phyloP scores from a whole-genome alignment of 1,140 invertebrate species.

The Spodoptera frugiperda region DNA sequence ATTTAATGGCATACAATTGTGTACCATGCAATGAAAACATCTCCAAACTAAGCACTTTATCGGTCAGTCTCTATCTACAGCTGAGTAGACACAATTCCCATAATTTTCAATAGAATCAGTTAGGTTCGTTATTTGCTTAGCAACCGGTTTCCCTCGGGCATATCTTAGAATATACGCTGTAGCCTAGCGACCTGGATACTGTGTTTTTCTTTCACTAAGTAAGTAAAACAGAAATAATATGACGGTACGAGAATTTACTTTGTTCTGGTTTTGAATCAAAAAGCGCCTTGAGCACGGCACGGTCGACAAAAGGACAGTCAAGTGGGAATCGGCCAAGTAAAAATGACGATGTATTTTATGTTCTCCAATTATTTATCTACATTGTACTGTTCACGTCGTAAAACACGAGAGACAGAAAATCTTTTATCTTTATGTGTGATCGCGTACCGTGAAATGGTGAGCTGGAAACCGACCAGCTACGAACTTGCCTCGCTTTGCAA shows the following conservation, averaged over 20 bases:
- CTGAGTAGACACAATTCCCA: too few relatives aligned
- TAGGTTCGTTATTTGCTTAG: slow-evolving; percentile 15
- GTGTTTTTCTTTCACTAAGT: slow-evolving; percentile 24
- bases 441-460: not conserved
- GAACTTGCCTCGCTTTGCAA: slow-evolving; percentile 14
- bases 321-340: slow-evolving; percentile 25
- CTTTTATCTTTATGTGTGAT: slow-evolving; percentile 20
- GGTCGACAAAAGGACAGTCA: slow-evolving; percentile 21
- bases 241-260: slow-evolving; percentile 16
- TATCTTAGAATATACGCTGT: not conserved
- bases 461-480: slow-evolving; percentile 33
- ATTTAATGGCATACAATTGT: too few relatives aligned
- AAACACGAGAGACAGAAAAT: slow-evolving; percentile 13
- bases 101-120: not conserved
- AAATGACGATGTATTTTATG: slow-evolving; percentile 22
- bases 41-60: too few relatives aligned
- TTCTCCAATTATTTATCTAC: slow-evolving; percentile 25
- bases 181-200: slow-evolving; percentile 19
- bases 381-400: slow-evolving; percentile 15
- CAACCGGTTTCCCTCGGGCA: slow-evolving; percentile 20
- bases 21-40: too few relatives aligned
- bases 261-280: slow-evolving; percentile 4
- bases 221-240: slow-evolving; percentile 20
- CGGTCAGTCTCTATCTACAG: too few relatives aligned
- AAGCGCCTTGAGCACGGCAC: not conserved